Percentiles rank a stretch among this genome's conserved stretches.
phyloP scores from a whole-genome alignment of 2,888 invertebrate species.

The Catonia carolina region DNA sequence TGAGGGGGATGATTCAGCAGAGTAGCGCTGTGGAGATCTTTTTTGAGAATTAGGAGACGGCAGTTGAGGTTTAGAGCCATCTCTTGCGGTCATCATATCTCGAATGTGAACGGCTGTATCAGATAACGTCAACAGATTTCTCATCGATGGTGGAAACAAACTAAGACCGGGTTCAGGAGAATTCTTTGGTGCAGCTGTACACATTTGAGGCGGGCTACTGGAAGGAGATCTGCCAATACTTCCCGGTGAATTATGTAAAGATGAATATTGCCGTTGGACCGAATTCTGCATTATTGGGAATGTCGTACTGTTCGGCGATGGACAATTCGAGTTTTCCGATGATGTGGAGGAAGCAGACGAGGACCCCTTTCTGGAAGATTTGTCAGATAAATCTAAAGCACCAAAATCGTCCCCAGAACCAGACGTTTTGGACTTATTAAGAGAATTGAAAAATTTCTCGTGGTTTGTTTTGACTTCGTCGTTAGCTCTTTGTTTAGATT shows the following conservation, averaged over 20 bases:
- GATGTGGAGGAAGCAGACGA: slow-evolving; percentile 21
- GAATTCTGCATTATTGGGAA: slow-evolving; percentile 33
- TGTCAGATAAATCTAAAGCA: slow-evolving; percentile 50
- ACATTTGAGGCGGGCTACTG: slow-evolving; percentile 10
- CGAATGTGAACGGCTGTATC: slow-evolving; percentile 40
- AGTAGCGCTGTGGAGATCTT: slow-evolving; percentile 22
- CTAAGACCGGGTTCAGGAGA: slow-evolving; percentile 14
- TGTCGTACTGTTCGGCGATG: slow-evolving; percentile 21
- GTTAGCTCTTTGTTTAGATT: background rate
- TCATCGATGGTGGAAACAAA: slow-evolving; percentile 37
- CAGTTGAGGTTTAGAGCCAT: slow-evolving; percentile 23
- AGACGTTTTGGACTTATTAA: background rate
- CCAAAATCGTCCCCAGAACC: slow-evolving; percentile 43
- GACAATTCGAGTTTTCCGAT: slow-evolving; percentile 14
- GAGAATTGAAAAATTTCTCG: background rate
- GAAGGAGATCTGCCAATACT: slow-evolving; percentile 15
- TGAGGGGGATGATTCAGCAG: slow-evolving; percentile 17
- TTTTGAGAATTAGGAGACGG: slow-evolving; percentile 26
- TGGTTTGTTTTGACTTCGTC: background rate
- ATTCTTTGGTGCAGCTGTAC: slow-evolving; percentile 6
- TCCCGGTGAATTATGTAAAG: slow-evolving; percentile 31
- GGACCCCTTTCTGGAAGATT: slow-evolving; percentile 38
- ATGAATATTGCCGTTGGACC: slow-evolving; percentile 33
- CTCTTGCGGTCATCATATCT: slow-evolving; percentile 36
- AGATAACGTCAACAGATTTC: slow-evolving; percentile 51